A percentile compares a stretch with the other conserved stretches of the same genome.
Conservation (phyloP, 2,888 invertebrate genomes). For the Ophion ventricosus region DNA sequence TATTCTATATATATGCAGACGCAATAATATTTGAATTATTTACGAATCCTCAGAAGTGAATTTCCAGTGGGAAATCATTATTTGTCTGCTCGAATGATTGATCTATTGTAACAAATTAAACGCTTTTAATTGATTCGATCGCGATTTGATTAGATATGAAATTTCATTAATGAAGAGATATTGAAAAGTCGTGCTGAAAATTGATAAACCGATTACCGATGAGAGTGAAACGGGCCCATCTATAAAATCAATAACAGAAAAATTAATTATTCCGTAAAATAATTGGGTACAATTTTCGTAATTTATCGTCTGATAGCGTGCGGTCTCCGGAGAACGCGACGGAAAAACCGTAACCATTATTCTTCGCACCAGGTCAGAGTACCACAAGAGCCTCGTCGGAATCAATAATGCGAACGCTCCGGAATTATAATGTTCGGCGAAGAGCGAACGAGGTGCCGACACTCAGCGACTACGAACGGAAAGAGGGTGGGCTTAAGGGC, state of each 20-base stretch:
- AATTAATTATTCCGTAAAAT: not conserved
- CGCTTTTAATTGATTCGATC: no score
- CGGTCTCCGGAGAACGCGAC: not conserved
- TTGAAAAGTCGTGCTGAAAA: not conserved
- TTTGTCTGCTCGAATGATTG: no score
- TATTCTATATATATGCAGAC: no score
- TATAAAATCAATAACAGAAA: no score
- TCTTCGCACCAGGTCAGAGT: no score
- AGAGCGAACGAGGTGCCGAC: constrained; percentile 54
- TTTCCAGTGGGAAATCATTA: no score
- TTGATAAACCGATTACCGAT: not conserved
- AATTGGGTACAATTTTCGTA: not conserved
- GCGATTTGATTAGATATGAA: no score
- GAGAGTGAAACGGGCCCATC: no score
- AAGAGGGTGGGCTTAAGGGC: not conserved
- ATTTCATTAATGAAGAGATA: no score
- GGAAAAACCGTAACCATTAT: not conserved
- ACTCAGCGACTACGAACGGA: constrained; percentile 5
- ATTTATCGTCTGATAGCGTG: not conserved
- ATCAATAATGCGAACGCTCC: constrained; percentile 12
- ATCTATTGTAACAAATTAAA: no score
- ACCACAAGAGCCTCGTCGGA: not conserved
- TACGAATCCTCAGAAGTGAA: no score
- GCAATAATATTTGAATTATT: no score
- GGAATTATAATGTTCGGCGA: constrained; percentile 36